Evolutionary conservation across 2,888 invertebrate genomes (phyloP).

Genomic region (Crematogaster levior): DNA sequence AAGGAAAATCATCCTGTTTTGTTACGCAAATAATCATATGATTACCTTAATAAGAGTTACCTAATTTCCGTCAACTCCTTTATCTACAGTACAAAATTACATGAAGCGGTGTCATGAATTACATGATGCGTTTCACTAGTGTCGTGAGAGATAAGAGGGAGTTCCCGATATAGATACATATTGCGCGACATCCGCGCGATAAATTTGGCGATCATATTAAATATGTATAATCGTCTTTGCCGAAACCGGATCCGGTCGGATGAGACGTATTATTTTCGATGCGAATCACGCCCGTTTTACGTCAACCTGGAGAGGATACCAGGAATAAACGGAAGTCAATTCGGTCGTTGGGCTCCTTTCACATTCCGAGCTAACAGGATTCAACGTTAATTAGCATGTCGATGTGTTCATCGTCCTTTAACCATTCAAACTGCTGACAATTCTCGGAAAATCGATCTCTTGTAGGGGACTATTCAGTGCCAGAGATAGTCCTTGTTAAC

Average conservation of each 20-base stretch:
- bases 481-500: neutral
- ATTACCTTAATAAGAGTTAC: constrained; percentile 32
- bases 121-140: neutral
- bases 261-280: constrained; percentile 35
- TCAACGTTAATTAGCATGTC: constrained; percentile 39
- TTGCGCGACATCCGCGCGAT: constrained; percentile 6
- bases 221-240: constrained; percentile 23
- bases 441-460: constrained; percentile 16
- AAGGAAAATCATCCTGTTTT: neutral
- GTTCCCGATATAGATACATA: constrained; percentile 4
- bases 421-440: constrained; percentile 7
- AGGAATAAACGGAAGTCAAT: constrained; percentile 27
- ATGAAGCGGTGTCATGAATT: too few relatives aligned
- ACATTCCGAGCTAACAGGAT: constrained; percentile 16
- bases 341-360: neutral
- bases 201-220: constrained; percentile 21
- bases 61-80: constrained; percentile 40
- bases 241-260: neutral
- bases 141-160: neutral
- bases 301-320: neutral
- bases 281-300: constrained; percentile 26
- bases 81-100: neutral
- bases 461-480: neutral
- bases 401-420: constrained; percentile 18
- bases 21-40: constrained; percentile 5